Evolutionary conservation across 2,797 vertebrate species (phyloP).

Genomic region (Myotis findleyi): DNA sequence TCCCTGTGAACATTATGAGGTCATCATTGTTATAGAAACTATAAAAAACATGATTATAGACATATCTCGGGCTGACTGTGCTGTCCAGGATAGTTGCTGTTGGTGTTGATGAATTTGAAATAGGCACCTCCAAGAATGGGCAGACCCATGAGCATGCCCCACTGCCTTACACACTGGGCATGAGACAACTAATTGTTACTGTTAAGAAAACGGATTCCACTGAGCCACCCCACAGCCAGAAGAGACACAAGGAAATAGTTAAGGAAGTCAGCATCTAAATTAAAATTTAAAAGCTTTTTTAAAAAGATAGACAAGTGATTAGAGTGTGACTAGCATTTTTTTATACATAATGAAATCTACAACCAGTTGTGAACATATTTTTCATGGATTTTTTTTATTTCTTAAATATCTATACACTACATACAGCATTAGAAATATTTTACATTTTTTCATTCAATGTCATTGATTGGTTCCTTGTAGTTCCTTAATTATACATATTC

Average conservation of each 20-base stretch:
- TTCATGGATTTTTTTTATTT: not conserved
- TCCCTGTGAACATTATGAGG: not conserved
- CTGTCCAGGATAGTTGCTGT: no score
- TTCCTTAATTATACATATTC: not conserved
- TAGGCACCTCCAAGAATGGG: not conserved
- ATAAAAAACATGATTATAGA: not conserved
- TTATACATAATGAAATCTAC: not conserved
- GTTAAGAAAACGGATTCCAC: not conserved
- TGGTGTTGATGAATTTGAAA: not conserved
- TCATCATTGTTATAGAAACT: not conserved
- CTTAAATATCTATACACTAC: not conserved
- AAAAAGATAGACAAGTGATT: not conserved
- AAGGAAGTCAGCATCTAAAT: conserved; percentile 98
- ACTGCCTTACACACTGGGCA: not conserved
- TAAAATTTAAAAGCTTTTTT: conserved; percentile 86
- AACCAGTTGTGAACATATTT: not conserved
- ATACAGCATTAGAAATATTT: not conserved
- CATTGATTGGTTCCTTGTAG: not conserved
- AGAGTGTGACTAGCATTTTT: not conserved
- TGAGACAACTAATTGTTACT: not conserved
- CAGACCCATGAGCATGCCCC: not conserved
- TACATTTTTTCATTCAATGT: not conserved
- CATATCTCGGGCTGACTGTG: not conserved
- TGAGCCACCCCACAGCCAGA: not conserved
- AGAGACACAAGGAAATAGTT: conserved; percentile 94